Evolutionary conservation across 2,113 vertebrate species (phyloP), one percentile per base, ranked within the genome.

Genomic region (Petaurus breviceps): DNA sequence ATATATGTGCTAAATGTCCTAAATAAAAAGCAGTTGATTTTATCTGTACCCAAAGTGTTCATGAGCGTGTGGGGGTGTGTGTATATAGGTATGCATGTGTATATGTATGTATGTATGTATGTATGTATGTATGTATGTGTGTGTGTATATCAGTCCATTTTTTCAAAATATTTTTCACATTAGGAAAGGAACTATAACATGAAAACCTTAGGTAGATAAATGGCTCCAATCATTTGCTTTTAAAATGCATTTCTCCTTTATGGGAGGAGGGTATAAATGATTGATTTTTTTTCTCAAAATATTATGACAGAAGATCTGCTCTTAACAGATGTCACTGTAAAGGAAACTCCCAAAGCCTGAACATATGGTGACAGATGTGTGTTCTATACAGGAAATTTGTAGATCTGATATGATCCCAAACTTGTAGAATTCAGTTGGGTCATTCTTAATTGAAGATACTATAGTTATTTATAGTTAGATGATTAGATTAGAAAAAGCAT

Each of bases 171-270:
- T 43, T 51, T 95, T n/a, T 10, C 31, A 28, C 94, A 46, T 93
- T 84, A 57, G 96, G 23, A 94, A 5, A 92, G 55, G 22, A 8
- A 8, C 95, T 54, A 94, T 96, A 84, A n/a, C 57, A 31, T 23
- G 68, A 84, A 28, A 53, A 0, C 8, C 92, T 93, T 49, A 90
- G 19, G 61, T 4, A 54, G 14, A 53, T 89, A 61, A 95, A 89
- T 11, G 93, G 0, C 61, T 84, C 77, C 25, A 92, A 46, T 49
- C 90, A 43, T 57, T 51, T 93, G 6, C 19, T 96, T 94, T 89
- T 97, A 61, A 91, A 91, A 77, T 91, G 1, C 3, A 49, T 55
- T 95, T 28, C 49, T 51, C 4, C 94, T 94, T 97, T 97, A 19
- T 31, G n/a, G 96, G 28, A 95, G 94, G 50, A 92, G 46, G 1